Evolutionary conservation across 2,888 invertebrate genomes (phyloP).

Genomic region (Pomacea canaliculata): DNA sequence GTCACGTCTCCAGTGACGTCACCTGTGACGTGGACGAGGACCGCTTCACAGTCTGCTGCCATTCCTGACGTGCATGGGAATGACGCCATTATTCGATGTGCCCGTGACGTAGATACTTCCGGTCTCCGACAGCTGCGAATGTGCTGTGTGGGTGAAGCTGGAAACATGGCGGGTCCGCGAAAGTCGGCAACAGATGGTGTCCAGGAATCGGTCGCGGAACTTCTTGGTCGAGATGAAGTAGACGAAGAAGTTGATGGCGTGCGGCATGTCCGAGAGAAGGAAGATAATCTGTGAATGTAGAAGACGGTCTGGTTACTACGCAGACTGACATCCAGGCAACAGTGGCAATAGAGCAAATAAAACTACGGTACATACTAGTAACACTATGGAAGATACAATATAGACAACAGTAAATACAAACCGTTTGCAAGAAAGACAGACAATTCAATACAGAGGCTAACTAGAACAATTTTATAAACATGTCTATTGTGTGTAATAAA

Average conservation of each 20-base stretch:
- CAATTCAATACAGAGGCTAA: neutral
- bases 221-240: conserved; percentile 15
- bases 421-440: no score
- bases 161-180: neutral
- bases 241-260: conserved; percentile 22
- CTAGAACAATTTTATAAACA: neutral
- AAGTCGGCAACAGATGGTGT: conserved; percentile 5
- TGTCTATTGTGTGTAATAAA: no score
- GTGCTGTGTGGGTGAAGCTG: neutral
- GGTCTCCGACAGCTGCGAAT: conserved; percentile 16
- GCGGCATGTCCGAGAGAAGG: conserved; percentile 17
- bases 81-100: conserved; percentile 14
- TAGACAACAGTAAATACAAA: no score
- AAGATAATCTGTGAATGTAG: conserved; percentile 5
- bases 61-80: conserved; percentile 4
- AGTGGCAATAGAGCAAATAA: neutral
- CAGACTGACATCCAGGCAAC: neutral
- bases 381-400: no score
- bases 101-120: conserved; percentile 26
- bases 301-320: neutral
- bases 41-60: no score
- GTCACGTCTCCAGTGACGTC: no score
- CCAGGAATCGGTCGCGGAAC: conserved; percentile 18
- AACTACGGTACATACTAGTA: neutral
- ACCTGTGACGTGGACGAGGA: no score